phyloP scores from a whole-genome alignment of 2,113 vertebrate species.

The Diphyllodes magnificus region DNA sequence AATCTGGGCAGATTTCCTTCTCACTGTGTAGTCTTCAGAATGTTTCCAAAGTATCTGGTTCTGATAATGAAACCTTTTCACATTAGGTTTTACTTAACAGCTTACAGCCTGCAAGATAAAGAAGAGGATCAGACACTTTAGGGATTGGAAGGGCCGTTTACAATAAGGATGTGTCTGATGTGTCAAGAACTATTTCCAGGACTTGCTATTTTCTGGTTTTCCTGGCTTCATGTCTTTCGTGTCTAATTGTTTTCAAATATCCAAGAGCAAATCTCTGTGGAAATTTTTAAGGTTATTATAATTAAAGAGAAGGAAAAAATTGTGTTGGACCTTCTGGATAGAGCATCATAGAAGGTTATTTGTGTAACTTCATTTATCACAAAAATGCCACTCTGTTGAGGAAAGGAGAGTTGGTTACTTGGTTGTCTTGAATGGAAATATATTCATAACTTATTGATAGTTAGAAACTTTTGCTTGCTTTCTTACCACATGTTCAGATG shows the following conservation, averaged over 20 bases:
- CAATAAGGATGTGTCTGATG: background rate
- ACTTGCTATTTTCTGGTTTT: background rate
- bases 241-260: background rate
- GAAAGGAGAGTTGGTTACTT: background rate
- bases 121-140: background rate
- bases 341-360: background rate
- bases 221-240: background rate
- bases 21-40: background rate
- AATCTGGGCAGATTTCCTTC: background rate
- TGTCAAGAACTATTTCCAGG: background rate
- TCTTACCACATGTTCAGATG: background rate
- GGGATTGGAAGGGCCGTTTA: background rate
- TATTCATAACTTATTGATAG: background rate
- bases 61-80: background rate
- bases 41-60: background rate
- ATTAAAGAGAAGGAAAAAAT: background rate
- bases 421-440: background rate
- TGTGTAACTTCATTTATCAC: background rate
- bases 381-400: background rate
- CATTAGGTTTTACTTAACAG: background rate
- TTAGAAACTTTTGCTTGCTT: background rate
- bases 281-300: background rate
- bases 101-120: background rate
- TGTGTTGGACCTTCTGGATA: background rate
- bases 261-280: background rate